Conservation (phyloP, 2,888 invertebrate genomes). For the Lomographa bimaculata region DNA sequence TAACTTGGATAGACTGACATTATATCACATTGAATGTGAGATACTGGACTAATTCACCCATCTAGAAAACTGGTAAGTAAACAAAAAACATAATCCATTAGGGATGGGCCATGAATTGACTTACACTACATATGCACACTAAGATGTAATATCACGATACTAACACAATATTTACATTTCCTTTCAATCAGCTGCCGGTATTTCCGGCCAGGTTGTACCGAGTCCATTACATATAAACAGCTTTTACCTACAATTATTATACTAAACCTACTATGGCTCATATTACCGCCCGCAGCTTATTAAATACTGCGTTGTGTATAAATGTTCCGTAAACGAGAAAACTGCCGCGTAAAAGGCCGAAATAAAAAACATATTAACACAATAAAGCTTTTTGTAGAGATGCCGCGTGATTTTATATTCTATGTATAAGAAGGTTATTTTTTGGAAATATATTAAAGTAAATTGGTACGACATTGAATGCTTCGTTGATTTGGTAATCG, state of each 20-base stretch:
- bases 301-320: constrained; percentile 22
- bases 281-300: constrained; percentile 16
- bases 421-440: no score
- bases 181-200: constrained; percentile 37
- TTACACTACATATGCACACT: constrained; percentile 25
- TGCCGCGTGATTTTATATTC: no score
- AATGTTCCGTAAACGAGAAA: constrained; percentile 13
- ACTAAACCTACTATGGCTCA: neutral
- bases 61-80: no score
- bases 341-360: constrained; percentile 20
- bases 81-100: no score
- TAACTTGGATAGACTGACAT: no score
- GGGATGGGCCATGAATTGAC: constrained; percentile 18
- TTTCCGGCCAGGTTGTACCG: constrained; percentile 35
- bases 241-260: constrained; percentile 11
- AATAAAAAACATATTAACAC: constrained; percentile 28
- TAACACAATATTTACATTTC: constrained; percentile 39
- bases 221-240: constrained; percentile 40
- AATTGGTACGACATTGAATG: no score
- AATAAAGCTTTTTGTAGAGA: constrained; percentile 21
- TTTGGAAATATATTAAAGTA: no score
- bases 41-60: no score
- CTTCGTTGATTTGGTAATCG: no score
- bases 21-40: no score
- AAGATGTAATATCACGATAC: constrained; percentile 23